Base-by-base conservation (phyloP, 2,888 invertebrate species). In the Eurois occulta region DNA sequence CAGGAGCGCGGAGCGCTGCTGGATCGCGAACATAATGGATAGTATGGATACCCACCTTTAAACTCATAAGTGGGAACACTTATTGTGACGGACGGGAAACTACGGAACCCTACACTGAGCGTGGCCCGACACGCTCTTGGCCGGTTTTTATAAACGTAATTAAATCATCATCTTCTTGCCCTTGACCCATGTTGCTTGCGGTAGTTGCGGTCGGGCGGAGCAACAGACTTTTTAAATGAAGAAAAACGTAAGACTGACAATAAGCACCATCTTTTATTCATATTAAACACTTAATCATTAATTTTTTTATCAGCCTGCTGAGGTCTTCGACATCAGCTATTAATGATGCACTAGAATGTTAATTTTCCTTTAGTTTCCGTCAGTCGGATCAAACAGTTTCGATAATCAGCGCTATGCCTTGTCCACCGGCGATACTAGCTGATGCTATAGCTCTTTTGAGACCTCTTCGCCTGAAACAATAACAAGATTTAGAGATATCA, bases 361-460 rank as follows among this genome's bases (percentile, higher is more conserved):
- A 1, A 24, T n/a, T 24, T 16, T 41, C 13, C 7, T 38, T 38
- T 65, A 10, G 64, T 21, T 41, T 65, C 41, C 7, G 16, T 41
- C 41, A n/a, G 24, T n/a, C n/a, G 8, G 7, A 41, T 65, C 41
- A 65, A 65, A 65, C n/a, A 65, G 41, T n/a, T 41, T 65, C 64
- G n/a, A 65, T 65, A n/a, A 65, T 38, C 7, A 73, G 32, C 24
- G 67, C 67, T 18, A 73, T 41, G 3, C 67, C 55, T 67, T 73
- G 67, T 18, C 73, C 73, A 58, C 67, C 73, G 4, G 73, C 73
- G 16, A 73, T 43, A 18, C 41, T 32, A 32, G 67, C 67, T 32
- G 67, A 32, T 67, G 67, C 67, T 18, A 67, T 28, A 18, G n/a
- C 73, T 67, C 58, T 67, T 43, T 55, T 73, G 10, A 73, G 43